These are phyloP conservation scores for Tychaedon coryphoeus DNA, from an alignment of 2,113 vertebrate species.

Conservation along the genomic window DNA sequence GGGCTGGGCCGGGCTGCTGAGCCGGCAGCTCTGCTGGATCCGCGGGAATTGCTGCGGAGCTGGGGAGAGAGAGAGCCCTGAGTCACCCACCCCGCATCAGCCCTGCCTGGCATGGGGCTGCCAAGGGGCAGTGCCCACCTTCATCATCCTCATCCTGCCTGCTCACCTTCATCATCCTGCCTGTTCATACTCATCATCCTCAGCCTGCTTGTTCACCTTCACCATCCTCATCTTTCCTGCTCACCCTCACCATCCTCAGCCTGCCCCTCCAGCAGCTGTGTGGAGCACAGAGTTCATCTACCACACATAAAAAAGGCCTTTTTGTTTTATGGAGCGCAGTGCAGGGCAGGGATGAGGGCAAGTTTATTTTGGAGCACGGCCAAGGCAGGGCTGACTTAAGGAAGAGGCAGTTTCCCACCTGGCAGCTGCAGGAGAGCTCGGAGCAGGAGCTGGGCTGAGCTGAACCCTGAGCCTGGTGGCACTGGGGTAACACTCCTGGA, in stretches of 20 bases:
- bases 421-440: not conserved
- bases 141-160: not conserved
- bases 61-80: fast-evolving
- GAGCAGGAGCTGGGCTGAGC: not conserved
- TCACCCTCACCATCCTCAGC: not conserved
- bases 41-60: fast-evolving
- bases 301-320: not conserved
- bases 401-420: not conserved
- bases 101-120: not conserved
- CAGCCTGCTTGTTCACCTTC: not conserved
- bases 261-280: fast-evolving
- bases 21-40: not conserved
- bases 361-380: not conserved
- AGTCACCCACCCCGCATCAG: not conserved
- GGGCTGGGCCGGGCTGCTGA: not conserved
- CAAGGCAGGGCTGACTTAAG: not conserved
- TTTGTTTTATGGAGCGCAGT: not conserved
- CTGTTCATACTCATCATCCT: not conserved
- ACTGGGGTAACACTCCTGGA: not conserved
- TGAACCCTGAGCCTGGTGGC: not conserved
- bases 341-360: fast-evolving
- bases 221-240: not conserved
- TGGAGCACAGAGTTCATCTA: not conserved
- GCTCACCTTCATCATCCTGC: not conserved
- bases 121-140: fast-evolving